phyloP scores from a whole-genome alignment of 92 coral and sea anemone genomes.

The Micromussa lordhowensis region DNA sequence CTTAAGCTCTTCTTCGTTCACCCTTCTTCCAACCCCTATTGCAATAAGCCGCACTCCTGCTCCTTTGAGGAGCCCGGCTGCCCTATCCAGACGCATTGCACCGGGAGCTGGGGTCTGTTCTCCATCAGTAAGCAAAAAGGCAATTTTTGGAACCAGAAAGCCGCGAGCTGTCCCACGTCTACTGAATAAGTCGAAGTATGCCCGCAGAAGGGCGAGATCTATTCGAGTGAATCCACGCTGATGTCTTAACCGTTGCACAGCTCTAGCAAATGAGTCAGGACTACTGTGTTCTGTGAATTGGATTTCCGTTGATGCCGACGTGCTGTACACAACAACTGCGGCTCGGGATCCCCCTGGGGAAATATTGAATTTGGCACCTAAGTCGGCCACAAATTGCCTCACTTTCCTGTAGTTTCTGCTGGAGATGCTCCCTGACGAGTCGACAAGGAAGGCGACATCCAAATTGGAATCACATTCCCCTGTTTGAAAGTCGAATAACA shows the following conservation, averaged over 20 bases:
- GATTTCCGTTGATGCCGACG: conserved; percentile 39
- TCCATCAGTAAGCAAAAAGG: conserved; percentile 74
- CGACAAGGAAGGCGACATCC: conserved; percentile 78
- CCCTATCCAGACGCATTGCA: conserved; percentile 36
- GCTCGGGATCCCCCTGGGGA: conserved; percentile 69
- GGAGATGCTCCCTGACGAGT: conserved; percentile 70
- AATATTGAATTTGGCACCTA: conserved; percentile 58
- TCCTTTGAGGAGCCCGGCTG: conserved; percentile 38
- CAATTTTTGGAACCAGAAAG: conserved; percentile 76
- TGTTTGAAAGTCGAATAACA: neutral
- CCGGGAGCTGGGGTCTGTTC: conserved; percentile 31
- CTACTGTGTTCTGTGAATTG: conserved; percentile 35
- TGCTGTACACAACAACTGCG: conserved; percentile 71
- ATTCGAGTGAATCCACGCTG: conserved; percentile 61
- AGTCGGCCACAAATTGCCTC: conserved; percentile 59
- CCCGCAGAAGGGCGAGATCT: conserved; percentile 58
- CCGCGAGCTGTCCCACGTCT: conserved; percentile 67
- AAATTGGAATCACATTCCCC: conserved; percentile 45
- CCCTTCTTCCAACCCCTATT: conserved; percentile 63
- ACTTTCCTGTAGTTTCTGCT: conserved; percentile 49
- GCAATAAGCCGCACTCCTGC: conserved; percentile 64
- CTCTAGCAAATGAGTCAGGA: conserved; percentile 37
- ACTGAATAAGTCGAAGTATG: conserved; percentile 68
- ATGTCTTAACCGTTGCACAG: conserved; percentile 41
- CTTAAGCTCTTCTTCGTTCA: conserved; percentile 44